phyloP scores from a whole-genome alignment of 2,888 invertebrate genomes.

The Ormyrus thymus region DNA sequence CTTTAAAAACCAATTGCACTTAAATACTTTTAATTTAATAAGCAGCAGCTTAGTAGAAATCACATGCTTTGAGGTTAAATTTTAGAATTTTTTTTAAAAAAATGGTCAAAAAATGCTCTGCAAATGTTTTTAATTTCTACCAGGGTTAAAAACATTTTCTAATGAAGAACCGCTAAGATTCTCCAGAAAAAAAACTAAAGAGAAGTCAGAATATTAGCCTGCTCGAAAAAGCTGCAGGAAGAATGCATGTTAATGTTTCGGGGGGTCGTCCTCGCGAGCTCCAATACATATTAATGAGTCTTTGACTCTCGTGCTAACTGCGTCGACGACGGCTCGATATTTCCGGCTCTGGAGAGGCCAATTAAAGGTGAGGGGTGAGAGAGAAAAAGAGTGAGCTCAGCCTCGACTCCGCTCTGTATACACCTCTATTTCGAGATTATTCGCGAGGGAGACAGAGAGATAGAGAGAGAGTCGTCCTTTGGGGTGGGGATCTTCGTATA shows the following conservation, averaged over 20 bases:
- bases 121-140: too few species aligned
- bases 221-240: neutral
- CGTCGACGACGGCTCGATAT: slow-evolving; percentile 38
- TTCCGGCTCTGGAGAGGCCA: slow-evolving; percentile 50
- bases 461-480: slow-evolving; percentile 31
- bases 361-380: slow-evolving; percentile 31
- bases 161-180: too few species aligned
- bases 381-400: neutral
- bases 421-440: slow-evolving; percentile 45
- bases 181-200: too few species aligned
- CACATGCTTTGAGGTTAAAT: too few species aligned
- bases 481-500: slow-evolving; percentile 44
- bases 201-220: slow-evolving; percentile 15
- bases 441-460: slow-evolving; percentile 12
- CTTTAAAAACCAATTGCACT: too few species aligned
- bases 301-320: neutral
- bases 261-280: neutral
- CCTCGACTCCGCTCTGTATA: slow-evolving; percentile 6
- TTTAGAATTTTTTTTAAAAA: too few species aligned
- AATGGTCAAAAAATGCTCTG: too few species aligned
- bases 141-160: too few species aligned
- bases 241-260: slow-evolving; percentile 21
- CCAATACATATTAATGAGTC: slow-evolving; percentile 52
- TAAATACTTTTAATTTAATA: too few species aligned
- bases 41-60: too few species aligned